These are phyloP conservation scores for Styela clava DNA, from an alignment of 23 tunicate species.

Conservation along the genomic window DNA sequence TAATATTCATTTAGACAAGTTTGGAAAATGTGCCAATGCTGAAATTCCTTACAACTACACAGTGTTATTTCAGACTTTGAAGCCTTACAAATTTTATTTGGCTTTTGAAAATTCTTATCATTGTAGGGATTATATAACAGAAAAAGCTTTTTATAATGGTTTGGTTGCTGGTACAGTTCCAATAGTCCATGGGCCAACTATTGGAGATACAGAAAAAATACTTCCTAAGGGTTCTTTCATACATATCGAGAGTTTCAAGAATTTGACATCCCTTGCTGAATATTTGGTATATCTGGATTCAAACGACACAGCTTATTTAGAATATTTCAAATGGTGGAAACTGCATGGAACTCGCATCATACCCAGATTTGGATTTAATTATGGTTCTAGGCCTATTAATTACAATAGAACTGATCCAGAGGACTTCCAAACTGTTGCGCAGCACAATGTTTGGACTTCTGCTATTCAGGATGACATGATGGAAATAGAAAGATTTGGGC, in stretches of 20 bases:
- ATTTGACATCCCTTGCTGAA: conserved; percentile 27
- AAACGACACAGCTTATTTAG: conserved; percentile 54
- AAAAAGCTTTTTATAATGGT: conserved; percentile 42
- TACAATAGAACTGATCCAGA: background rate
- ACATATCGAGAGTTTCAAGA: conserved; percentile 54
- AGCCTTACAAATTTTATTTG: conserved; percentile 54
- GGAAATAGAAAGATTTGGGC: conserved; percentile 47
- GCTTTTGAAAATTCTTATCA: conserved; percentile 66
- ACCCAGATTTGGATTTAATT: conserved; percentile 30
- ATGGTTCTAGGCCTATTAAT: background rate
- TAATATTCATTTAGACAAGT: conserved; percentile 18
- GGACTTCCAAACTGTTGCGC: background rate
- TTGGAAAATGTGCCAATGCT: conserved; percentile 37
- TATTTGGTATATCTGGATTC: conserved; percentile 36
- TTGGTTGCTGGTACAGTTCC: conserved; percentile 52
- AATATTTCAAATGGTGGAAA: conserved; percentile 76
- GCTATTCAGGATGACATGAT: conserved; percentile 4
- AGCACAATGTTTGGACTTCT: background rate
- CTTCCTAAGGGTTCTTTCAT: conserved; percentile 52
- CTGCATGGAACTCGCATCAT: conserved; percentile 41
- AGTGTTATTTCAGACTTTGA: conserved; percentile 20
- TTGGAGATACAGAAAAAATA: conserved; percentile 27
- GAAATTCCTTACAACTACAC: conserved; percentile 16
- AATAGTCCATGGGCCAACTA: conserved; percentile 34
- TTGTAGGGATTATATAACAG: conserved; percentile 60